Percentiles rank a stretch among this genome's conserved stretches.
Evolutionary conservation across 2,888 invertebrate genomes (phyloP).

Genomic region (Brachyopa scutellaris): DNA sequence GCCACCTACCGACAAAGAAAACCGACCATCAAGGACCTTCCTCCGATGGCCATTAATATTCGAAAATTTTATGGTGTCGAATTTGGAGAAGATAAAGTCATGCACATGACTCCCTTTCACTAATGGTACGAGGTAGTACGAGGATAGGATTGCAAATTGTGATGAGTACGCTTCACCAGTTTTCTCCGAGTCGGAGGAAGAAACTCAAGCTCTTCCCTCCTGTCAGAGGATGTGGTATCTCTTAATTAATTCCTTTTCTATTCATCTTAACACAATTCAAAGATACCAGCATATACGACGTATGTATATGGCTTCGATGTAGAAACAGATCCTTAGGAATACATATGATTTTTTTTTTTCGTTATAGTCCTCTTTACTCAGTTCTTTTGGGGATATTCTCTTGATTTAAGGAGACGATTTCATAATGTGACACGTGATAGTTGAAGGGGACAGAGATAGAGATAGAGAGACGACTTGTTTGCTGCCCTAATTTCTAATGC

Average conservation of each 20-base stretch:
- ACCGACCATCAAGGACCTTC: conserved; percentile 8
- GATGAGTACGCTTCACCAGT: conserved; percentile 29
- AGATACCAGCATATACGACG: too few relatives aligned
- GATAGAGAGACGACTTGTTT: background rate
- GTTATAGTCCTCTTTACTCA: background rate
- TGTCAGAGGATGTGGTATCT: conserved; percentile 29
- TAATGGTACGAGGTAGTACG: background rate
- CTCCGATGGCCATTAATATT: conserved; percentile 46
- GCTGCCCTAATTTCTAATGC: conserved; percentile 44
- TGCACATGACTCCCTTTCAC: conserved; percentile 10
- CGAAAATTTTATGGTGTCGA: conserved; percentile 59
- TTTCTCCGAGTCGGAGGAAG: background rate
- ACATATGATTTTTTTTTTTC: background rate
- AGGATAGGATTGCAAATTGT: conserved; percentile 30
- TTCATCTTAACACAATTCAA: conserved; percentile 38
- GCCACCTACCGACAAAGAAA: background rate
- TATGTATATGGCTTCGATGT: conserved; percentile 7
- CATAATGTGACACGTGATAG: conserved; percentile 58
- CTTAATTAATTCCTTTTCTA: conserved; percentile 43
- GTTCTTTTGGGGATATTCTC: conserved; percentile 2
- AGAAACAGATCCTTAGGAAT: conserved; percentile 10
- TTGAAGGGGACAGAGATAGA: background rate
- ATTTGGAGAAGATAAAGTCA: conserved; percentile 41
- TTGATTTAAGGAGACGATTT: conserved; percentile 30
- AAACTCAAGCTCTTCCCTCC: conserved; percentile 11